Base-by-base conservation (phyloP, 2,797 vertebrate species). In the Anolis apletophallus region DNA sequence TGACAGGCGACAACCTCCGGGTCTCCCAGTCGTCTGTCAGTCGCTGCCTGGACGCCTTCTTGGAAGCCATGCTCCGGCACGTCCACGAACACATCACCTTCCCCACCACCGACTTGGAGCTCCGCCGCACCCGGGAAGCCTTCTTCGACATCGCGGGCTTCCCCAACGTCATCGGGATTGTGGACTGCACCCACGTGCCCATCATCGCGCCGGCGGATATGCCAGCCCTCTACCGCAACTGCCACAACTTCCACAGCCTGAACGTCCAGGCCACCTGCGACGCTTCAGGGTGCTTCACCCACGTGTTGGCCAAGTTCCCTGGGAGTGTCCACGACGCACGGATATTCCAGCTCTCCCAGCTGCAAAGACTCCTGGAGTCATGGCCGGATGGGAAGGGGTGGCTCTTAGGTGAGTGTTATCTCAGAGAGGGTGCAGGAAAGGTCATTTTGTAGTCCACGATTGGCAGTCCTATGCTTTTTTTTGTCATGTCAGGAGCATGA, bases 161-260 rank as follows among this genome's bases (percentile, higher is more conserved):
- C 81, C 86, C 86, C 2, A 87, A 87, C 8, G 86, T 87, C 81
- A 84, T 87, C 0, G 86, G 86, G 55, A 87, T 87, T 2, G 86
- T 87, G 81, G 86, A 87, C 75, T 87, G 86, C 36, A 87, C 86
- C 32, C 86, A 87, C 0, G 86, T 87, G 55, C 86, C 86, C 69
- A 87, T 87, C 68, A 87, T 87, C 5, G 86, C 86, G 1, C 86
- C 86, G 0, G 86, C 86, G 5, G 86, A 87, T 54, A 87, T 87
- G 86, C 86, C 86, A 1, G 86, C 86, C 0, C 81, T 87, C 40
- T 87, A 87, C 57, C 86, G 86, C 46, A 87, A 87, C 21, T 83
- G 86, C 81, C 86, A 87, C 46, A 87, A 87, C 75, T 87, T 87
- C 75, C 86, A 87, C 57, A 87, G 86, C 76, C 81, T 87, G 23